Conservation (phyloP, 2,888 invertebrate genomes). For the Arge pagana region DNA sequence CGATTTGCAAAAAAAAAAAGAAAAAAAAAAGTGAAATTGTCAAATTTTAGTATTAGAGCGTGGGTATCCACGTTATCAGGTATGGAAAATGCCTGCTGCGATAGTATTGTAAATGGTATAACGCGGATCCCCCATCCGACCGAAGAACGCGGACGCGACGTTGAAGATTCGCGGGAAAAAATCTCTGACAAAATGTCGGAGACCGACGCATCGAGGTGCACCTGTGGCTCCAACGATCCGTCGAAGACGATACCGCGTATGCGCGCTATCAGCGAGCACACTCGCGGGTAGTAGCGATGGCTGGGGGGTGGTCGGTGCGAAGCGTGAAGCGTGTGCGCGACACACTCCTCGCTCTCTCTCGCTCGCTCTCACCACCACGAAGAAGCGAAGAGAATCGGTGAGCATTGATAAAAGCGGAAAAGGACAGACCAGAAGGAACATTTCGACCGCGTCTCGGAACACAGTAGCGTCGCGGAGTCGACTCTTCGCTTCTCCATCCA, state of each 20-base stretch:
- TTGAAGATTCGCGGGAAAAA: too few relatives aligned
- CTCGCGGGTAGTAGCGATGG: not conserved
- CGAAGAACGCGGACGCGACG: too few relatives aligned
- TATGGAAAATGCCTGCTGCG: too few relatives aligned
- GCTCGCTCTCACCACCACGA: conserved; percentile 36
- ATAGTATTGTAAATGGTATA: too few relatives aligned
- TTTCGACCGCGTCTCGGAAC: conserved; percentile 48
- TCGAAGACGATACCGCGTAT: conserved; percentile 15
- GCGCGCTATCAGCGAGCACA: conserved; percentile 15
- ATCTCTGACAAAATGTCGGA: not conserved
- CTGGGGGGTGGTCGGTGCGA: conserved; percentile 3
- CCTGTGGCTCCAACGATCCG: conserved; percentile 25
- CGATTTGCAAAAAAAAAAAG: too few relatives aligned
- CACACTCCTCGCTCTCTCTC: not conserved
- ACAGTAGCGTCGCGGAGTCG: conserved; percentile 41
- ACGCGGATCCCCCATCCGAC: too few relatives aligned
- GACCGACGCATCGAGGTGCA: too few relatives aligned
- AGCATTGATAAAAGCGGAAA: conserved; percentile 51
- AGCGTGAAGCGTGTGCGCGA: conserved; percentile 25
- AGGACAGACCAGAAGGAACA: conserved; percentile 44
- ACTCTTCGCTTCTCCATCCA: conserved; percentile 21
- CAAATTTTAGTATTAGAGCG: too few relatives aligned
- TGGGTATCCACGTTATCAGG: too few relatives aligned
- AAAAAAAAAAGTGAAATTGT: too few relatives aligned
- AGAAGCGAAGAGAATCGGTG: conserved; percentile 9